Base-by-base conservation (phyloP, 2,888 invertebrate genomes). In the Drosophila setosimentum region DNA sequence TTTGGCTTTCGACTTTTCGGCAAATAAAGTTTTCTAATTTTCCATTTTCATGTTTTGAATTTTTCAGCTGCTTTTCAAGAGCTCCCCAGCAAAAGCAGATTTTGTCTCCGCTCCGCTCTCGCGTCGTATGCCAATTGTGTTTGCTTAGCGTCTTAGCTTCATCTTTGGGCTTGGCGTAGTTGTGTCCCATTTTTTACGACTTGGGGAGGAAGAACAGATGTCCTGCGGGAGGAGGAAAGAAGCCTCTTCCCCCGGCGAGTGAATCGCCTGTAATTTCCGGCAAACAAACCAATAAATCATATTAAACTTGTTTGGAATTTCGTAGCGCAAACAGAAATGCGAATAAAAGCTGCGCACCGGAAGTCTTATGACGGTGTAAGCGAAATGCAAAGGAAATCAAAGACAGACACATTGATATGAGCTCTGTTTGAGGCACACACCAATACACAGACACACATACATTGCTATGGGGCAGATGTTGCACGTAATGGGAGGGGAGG, bases 211-310 rank as follows among this genome's bases (percentile, higher is more conserved):
- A 55, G 11, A 63, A 59, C 77, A 76, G 71, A 80, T 79, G 82
- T 76, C 70, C 61, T 69, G 18, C 21, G 29, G 57, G 37, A 29
- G 35, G 64, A 8, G n/a, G 35, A 58, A 55, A 50, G 60, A 48
- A 67, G 53, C 37, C 35, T 8, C 30, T 29, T 18, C 73, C 29
- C 49, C 62, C 68, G 24, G 42, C 58, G 30, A 45, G 80, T 71
- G 57, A 83, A 83, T 80, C 82, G 89, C 76, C 82, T 79, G 91
- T 89, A 90, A 91, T 91, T 89, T 92, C 91, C 91, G 89, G 86
- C 89, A 87, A 91, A 92, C 91, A 92, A 90, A 90, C 89, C 91
- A 85, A 91, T 92, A 91, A 91, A 91, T 91, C 92, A 90, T 89
- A 91, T 92, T 87, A 91, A 89, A 91, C 83, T 84, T 80, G 72